phyloP scores from a whole-genome alignment of 1,140 invertebrate species.

The Plodia interpunctella region DNA sequence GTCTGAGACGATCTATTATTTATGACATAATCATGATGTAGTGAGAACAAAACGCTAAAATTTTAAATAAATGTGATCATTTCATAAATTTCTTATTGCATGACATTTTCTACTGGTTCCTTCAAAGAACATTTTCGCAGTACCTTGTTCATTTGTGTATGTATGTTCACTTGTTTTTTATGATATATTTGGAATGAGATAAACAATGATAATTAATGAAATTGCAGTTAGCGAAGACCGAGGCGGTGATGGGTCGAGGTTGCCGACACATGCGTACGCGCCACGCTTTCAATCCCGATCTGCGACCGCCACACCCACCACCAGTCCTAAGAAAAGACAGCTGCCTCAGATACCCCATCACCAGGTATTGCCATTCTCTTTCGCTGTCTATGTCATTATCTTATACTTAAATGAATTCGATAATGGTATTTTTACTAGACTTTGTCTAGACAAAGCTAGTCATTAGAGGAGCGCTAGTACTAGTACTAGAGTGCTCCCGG shows the following conservation, averaged over 20 bases:
- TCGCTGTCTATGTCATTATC: too few species aligned
- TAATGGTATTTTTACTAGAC: too few species aligned
- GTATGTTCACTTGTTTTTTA: background rate
- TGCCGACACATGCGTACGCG: conserved; percentile 74
- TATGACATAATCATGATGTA: background rate
- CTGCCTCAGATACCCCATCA: conserved; percentile 89
- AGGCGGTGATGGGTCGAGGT: conserved; percentile 46
- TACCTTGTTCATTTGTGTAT: background rate
- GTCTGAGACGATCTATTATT: background rate
- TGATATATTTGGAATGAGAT: background rate
- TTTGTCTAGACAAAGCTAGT: too few species aligned
- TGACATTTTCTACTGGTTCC: conserved; percentile 28
- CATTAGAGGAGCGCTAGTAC: too few species aligned
- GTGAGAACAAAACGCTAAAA: background rate
- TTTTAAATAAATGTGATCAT: background rate
- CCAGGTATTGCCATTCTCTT: conserved; percentile 33
- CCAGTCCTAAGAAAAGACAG: conserved; percentile 96
- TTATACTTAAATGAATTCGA: background rate
- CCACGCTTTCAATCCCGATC: conserved; percentile 88
- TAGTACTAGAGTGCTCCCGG: too few species aligned
- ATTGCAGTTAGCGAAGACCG: conserved; percentile 57
- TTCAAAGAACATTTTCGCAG: background rate
- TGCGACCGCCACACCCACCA: conserved; percentile 94
- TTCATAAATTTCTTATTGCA: conserved; percentile 33
- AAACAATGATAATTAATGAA: background rate